These are phyloP conservation scores for Rotaria macrura DNA, from an alignment of 2,888 invertebrate species.

Conservation along the genomic window DNA sequence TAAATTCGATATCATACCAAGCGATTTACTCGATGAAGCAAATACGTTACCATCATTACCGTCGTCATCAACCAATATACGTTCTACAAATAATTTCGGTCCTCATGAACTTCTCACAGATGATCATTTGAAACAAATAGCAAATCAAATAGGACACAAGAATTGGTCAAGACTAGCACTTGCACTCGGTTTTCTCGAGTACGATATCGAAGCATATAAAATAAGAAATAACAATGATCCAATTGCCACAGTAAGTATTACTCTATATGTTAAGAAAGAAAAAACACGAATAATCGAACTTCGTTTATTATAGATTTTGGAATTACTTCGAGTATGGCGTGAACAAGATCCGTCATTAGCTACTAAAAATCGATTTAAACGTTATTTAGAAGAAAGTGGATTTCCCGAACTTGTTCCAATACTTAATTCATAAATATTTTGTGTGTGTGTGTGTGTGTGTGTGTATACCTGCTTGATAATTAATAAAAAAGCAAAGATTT, in stretches of 20 bases:
- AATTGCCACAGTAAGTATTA: conserved; percentile 6
- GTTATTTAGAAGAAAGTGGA: conserved; percentile 22
- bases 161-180: conserved; percentile 26
- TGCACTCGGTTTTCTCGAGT: conserved; percentile 24
- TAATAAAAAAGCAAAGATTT: background rate
- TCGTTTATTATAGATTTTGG: background rate
- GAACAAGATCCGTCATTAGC: conserved; percentile 25
- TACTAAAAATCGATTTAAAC: conserved; percentile 23
- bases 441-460: too few species aligned
- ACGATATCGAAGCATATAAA: conserved; percentile 24
- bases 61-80: conserved; percentile 23
- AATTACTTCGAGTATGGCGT: conserved; percentile 24
- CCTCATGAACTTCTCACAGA: conserved; percentile 18
- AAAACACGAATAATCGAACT: background rate
- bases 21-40: conserved; percentile 8
- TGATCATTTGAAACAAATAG: conserved; percentile 12
- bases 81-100: background rate
- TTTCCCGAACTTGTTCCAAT: conserved; percentile 21
- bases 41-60: conserved; percentile 16
- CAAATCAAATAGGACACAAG: conserved; percentile 11
- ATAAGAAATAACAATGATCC: background rate
- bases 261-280: background rate
- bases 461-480: too few species aligned
- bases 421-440: background rate
- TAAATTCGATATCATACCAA: conserved; percentile 28